These are phyloP conservation scores for Esox masquinongy DNA, from an alignment of 2,797 vertebrate genomes.

Conservation along the genomic window DNA sequence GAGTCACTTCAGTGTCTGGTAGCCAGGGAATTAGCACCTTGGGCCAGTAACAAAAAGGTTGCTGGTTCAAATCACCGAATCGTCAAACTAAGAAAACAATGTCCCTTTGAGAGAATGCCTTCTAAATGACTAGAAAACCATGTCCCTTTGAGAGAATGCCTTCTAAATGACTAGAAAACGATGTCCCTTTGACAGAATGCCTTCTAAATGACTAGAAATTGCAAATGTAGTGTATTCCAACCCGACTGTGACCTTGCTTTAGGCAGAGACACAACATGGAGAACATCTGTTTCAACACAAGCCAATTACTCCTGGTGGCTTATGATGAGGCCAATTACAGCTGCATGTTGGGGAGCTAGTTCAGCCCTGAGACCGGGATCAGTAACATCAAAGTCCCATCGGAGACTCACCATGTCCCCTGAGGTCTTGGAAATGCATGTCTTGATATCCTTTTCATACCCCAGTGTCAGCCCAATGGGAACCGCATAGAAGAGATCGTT, in stretches of 20 bases:
- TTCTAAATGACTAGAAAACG: too few species aligned
- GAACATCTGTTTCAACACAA: conserved; percentile 51
- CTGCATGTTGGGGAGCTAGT: neutral
- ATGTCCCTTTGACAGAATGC: too few species aligned
- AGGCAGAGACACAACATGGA: conserved; percentile 44
- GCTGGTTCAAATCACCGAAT: too few species aligned
- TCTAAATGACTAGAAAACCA: too few species aligned
- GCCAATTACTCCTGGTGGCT: conserved; percentile 45
- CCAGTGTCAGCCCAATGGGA: neutral
- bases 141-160: too few species aligned
- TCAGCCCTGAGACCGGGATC: neutral
- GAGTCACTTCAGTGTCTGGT: too few species aligned
- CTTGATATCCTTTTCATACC: neutral
- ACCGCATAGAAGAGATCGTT: neutral
- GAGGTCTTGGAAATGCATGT: neutral
- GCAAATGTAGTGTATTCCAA: too few species aligned
- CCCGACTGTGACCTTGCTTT: conserved; percentile 38
- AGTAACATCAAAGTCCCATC: neutral
- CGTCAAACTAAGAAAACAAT: too few species aligned
- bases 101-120: too few species aligned
- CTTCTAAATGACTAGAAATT: too few species aligned
- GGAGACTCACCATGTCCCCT: neutral
- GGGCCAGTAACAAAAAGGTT: too few species aligned
- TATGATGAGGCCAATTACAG: conserved; percentile 20
- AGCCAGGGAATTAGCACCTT: too few species aligned